Evolutionary conservation across 2,113 vertebrate genomes (phyloP).

Genomic region (Oriolus oriolus): DNA sequence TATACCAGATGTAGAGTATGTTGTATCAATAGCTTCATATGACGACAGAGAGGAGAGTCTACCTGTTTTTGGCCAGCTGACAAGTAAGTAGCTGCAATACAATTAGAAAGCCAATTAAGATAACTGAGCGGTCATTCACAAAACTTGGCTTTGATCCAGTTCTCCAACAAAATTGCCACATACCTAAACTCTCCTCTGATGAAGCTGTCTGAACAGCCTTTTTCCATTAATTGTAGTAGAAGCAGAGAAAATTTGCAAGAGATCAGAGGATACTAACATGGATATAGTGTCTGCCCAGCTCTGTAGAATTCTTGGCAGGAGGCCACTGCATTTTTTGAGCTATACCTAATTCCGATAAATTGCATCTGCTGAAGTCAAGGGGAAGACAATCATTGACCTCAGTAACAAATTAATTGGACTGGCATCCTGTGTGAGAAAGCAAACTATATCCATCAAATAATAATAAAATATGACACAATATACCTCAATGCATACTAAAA

Average conservation of each 20-base stretch:
- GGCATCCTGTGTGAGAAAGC: background rate
- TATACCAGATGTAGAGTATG: conserved; percentile 82
- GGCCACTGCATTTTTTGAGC: background rate
- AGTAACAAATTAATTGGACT: background rate
- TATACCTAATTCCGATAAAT: background rate
- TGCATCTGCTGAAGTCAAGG: background rate
- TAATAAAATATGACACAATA: background rate
- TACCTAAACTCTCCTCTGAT: background rate
- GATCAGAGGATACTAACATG: background rate
- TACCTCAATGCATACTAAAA: background rate
- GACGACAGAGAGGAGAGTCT: conserved; percentile 82
- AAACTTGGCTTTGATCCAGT: background rate
- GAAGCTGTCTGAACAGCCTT: background rate
- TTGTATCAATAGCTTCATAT: conserved; percentile 84
- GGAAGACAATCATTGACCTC: background rate
- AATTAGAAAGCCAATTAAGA: background rate
- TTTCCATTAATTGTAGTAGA: background rate
- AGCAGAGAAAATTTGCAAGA: background rate
- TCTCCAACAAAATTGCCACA: background rate
- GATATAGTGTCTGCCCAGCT: background rate
- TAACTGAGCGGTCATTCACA: background rate
- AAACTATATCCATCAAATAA: background rate
- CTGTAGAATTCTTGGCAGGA: background rate
- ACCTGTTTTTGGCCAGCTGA: conserved; percentile 88
- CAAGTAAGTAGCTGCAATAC: conserved; percentile 80